phyloP scores from a whole-genome alignment of 2,888 invertebrate genomes.

The Alitta virens region DNA sequence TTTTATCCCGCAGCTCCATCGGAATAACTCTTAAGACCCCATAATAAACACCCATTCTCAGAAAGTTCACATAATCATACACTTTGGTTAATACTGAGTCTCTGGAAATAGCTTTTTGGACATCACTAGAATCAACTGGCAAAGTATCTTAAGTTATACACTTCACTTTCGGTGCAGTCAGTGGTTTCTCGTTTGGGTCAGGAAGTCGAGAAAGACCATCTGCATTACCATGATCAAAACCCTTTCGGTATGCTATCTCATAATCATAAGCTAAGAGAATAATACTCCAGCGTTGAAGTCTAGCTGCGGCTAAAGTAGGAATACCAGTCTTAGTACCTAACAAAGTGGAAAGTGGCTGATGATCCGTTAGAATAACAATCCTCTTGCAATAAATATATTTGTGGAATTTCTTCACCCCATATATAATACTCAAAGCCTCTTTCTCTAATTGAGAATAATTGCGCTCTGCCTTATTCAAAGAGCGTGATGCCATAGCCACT shows the following conservation, averaged over 20 bases:
- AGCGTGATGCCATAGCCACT: slow-evolving; percentile 54
- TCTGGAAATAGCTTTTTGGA: not conserved
- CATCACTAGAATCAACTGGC: not conserved
- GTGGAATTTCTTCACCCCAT: no score
- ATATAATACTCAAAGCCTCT: no score
- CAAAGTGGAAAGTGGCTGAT: no score
- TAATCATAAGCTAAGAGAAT: slow-evolving; percentile 46
- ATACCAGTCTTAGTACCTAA: no score
- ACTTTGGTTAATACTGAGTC: not conserved
- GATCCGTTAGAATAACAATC: no score
- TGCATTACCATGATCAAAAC: slow-evolving; percentile 38
- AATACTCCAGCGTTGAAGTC: slow-evolving; percentile 35
- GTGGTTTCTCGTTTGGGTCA: not conserved
- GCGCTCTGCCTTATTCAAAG: slow-evolving; percentile 50
- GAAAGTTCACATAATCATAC: not conserved
- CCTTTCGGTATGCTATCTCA: slow-evolving; percentile 36
- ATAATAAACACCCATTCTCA: not conserved
- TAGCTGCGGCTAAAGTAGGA: no score
- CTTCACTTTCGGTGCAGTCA: not conserved
- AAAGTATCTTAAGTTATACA: not conserved
- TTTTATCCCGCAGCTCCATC: not conserved
- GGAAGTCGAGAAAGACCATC: slow-evolving; percentile 38
- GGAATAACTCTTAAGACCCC: not conserved
- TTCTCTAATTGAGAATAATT: slow-evolving; percentile 50
- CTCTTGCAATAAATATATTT: no score